Percentiles rank a stretch among this genome's conserved stretches.
Evolutionary conservation across 1,140 invertebrate species (phyloP).

Genomic region (Megalopta genalis): DNA sequence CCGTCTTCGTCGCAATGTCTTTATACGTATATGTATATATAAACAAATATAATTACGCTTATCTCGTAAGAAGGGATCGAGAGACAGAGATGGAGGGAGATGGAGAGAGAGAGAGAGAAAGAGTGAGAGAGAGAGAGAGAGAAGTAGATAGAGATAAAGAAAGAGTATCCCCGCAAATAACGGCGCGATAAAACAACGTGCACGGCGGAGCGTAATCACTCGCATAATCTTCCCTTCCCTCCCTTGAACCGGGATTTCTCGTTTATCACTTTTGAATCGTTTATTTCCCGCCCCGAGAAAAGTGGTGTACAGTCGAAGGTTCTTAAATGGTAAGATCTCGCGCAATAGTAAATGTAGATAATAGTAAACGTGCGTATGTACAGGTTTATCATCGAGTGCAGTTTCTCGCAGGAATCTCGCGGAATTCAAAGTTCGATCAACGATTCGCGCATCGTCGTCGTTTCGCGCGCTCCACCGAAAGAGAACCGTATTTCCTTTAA

Average conservation of each 20-base stretch:
- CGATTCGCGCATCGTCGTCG: slow-evolving; percentile 4
- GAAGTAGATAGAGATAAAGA: too few species aligned
- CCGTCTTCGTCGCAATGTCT: slow-evolving; percentile 10
- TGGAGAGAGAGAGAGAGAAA: too few species aligned
- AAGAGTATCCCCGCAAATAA: slow-evolving; percentile 26
- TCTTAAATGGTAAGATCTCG: slow-evolving; percentile 58
- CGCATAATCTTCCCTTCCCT: not conserved
- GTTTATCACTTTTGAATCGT: slow-evolving; percentile 32
- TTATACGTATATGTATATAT: slow-evolving; percentile 52
- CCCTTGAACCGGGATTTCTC: not conserved
- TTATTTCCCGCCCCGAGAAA: slow-evolving; percentile 46
- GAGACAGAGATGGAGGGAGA: not conserved
- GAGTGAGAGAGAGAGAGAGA: too few species aligned
- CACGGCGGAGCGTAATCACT: slow-evolving; percentile 42
- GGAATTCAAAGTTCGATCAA: slow-evolving; percentile 40
- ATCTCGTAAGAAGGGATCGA: slow-evolving; percentile 59
- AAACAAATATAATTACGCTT: slow-evolving; percentile 57
- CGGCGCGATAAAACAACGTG: slow-evolving; percentile 56
- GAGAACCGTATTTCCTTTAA: too few species aligned
- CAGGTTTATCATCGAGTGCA: slow-evolving; percentile 59
- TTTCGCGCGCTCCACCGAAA: not conserved
- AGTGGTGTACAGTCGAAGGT: slow-evolving; percentile 54
- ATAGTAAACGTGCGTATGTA: slow-evolving; percentile 65
- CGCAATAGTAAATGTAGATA: slow-evolving; percentile 61
- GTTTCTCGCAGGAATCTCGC: not conserved